A percentile compares a stretch with the other conserved stretches of the same genome.
Conservation (phyloP, 2,888 invertebrate species). For the Acleris literana region DNA sequence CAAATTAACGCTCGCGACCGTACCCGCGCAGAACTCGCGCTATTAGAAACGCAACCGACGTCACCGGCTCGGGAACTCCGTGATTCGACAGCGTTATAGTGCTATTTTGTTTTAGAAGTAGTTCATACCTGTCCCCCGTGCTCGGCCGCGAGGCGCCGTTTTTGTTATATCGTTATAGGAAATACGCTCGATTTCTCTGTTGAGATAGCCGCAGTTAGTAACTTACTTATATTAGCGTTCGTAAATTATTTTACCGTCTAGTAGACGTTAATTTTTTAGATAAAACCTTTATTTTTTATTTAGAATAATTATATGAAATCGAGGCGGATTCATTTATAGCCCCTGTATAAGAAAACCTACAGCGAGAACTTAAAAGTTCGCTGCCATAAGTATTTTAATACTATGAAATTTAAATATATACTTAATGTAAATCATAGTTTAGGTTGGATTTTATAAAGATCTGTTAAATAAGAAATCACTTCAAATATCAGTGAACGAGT, state of each 20-base stretch:
- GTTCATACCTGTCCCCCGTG: slow-evolving; percentile 39
- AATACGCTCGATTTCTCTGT: slow-evolving; percentile 29
- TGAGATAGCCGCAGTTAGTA: slow-evolving; percentile 23
- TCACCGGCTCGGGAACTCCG: slow-evolving; percentile 24
- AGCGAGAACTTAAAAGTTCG: neutral
- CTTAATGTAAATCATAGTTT: neutral
- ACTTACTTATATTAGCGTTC: slow-evolving; percentile 25
- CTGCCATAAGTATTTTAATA: slow-evolving; percentile 3
- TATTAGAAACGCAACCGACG: slow-evolving; percentile 2
- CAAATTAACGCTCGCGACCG: too few species aligned
- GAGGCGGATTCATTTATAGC: neutral
- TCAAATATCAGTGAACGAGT: neutral
- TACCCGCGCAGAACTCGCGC: neutral
- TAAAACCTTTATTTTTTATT: slow-evolving; percentile 25
- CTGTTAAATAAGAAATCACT: neutral
- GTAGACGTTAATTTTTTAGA: slow-evolving; percentile 31
- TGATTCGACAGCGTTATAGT: slow-evolving; percentile 37
- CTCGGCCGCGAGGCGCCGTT: slow-evolving; percentile 19
- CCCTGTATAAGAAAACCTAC: neutral
- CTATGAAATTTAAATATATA: neutral
- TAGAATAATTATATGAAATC: slow-evolving; percentile 19
- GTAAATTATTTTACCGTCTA: slow-evolving; percentile 34
- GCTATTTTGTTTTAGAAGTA: slow-evolving; percentile 55
- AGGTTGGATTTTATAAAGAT: neutral
- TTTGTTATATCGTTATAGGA: slow-evolving; percentile 36